Base-by-base conservation (phyloP, 1,140 invertebrate species). In the Hyposmocoma kahamanoa region DNA sequence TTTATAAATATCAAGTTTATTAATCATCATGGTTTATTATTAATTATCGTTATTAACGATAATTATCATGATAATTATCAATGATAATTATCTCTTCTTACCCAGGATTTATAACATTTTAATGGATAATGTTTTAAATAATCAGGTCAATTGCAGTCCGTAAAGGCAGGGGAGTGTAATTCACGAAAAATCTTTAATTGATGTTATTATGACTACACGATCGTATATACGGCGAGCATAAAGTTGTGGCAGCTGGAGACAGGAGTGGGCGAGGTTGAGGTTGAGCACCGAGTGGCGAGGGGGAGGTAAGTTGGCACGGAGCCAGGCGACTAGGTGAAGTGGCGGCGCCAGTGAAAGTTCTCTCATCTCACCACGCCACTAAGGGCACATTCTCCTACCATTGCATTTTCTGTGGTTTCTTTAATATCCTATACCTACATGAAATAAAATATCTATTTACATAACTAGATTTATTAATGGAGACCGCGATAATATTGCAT, bases 291-390 rank as follows among this genome's bases (percentile, higher is more conserved):
- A 30, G 32, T 42, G 17, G 24, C 30, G 46, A 28, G 47, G 50
- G 45, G 44, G 50, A 49, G 43, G 50, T 53, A 52, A 43, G 53
- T 56, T 77, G 76, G 76, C 76, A 58, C 34, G 24, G 32, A 22
- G 73, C 72, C 73, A 80, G 70, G 43, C 63, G 73, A 64, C 73
- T 70, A 73, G 72, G 69, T 79, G 67, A 77, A 77, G 72, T 75
- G 57, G 52, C 58, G 73, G 67, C 73, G 75, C 69, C 74, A 76
- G 67, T 72, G 72, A 80, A 77, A 76, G 70, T 76, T 64, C 15
- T n/a, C n/a, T 15, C 10, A 5, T 9, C 28, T 18, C 15, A 19
- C 20, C 17, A 4, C 18, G 15, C 8, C 44, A 15, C 32, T n/a
- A n/a, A n/a, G n/a, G n/a, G n/a, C n/a, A n/a, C n/a, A n/a, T n/a